phyloP scores from a whole-genome alignment of 2,797 vertebrate genomes.

The Thunnus albacares region DNA sequence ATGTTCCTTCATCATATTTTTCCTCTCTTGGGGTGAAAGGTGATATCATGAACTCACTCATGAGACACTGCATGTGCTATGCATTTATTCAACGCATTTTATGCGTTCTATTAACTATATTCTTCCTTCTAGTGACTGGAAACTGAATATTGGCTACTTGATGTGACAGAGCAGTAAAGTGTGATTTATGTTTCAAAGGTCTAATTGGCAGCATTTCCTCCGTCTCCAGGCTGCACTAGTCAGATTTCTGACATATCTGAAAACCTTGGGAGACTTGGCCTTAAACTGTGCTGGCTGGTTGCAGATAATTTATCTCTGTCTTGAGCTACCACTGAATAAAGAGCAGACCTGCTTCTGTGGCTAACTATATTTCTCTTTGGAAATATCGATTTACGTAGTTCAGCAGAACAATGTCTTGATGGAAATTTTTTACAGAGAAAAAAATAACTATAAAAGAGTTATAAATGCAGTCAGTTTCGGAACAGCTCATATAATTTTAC shows the following conservation, averaged over 20 bases:
- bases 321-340: slow-evolving; percentile 58
- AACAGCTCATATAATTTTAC: slow-evolving; percentile 63
- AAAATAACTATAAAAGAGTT: slow-evolving; percentile 49
- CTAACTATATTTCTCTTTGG: slow-evolving; percentile 64
- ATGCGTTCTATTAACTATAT: slow-evolving; percentile 59
- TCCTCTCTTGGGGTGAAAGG: slow-evolving; percentile 41
- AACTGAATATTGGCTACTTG: slow-evolving; percentile 57
- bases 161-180: slow-evolving; percentile 74
- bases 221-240: slow-evolving; percentile 65
- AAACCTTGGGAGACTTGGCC: slow-evolving; percentile 79
- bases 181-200: slow-evolving; percentile 81
- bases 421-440: slow-evolving; percentile 41
- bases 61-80: slow-evolving; percentile 17
- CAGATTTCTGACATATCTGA: slow-evolving; percentile 75
- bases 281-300: slow-evolving; percentile 65
- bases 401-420: slow-evolving; percentile 67
- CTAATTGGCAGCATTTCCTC: slow-evolving; percentile 77
- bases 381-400: slow-evolving; percentile 74
- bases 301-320: slow-evolving; percentile 80
- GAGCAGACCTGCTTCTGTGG: slow-evolving; percentile 73
- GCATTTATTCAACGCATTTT: slow-evolving; percentile 49
- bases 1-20: slow-evolving; percentile 37
- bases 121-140: slow-evolving; percentile 61
- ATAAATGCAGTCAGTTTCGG: slow-evolving; percentile 42
- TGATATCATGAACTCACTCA: slow-evolving; percentile 42